Evolutionary conservation across 2,888 invertebrate genomes (phyloP), one percentile per base, ranked within the genome.

Genomic region (Aquatica leii): DNA sequence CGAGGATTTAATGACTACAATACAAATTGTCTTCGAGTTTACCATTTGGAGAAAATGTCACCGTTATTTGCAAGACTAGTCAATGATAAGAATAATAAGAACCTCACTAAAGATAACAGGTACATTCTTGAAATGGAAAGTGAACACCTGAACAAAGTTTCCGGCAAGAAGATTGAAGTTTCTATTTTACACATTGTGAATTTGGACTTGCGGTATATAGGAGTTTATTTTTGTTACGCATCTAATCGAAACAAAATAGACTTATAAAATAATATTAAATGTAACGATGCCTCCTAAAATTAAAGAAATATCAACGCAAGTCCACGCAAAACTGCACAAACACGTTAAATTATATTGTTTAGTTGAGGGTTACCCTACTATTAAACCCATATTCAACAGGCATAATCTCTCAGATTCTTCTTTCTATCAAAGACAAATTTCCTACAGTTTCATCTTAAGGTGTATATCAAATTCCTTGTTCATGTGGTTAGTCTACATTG

Each of bases 321-420:
- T 84, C 2, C 84, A 84, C 69, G 82, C 83, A 21, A 86, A 85
- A 77, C 82, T 86, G 41, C 83, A 84, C 61, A 80, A 84, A 66
- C 78, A 81, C 21, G 84, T 84, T 9, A 79, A 82, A 58, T 73
- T 90, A 43, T 82, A 80, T 51, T 89, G 89, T 72, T 74, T 84
- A 49, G 80, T 88, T 46, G 80, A 85, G 75, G 87, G 87, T n/a
- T 86, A 85, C 77, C 89, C 89, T 0, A 78, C 87, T 53, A n/a
- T n/a, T n/a, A n/a, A n/a, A n/a, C n/a, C n/a, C n/a, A n/a, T n/a
- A n/a, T n/a, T n/a, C n/a, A n/a, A n/a, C n/a, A n/a, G n/a, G n/a
- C n/a, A n/a, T n/a, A n/a, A n/a, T n/a, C n/a, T n/a, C n/a, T n/a
- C n/a, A n/a, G n/a, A n/a, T n/a, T n/a, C n/a, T n/a, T n/a, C n/a